Conservation (phyloP, 2,797 vertebrate species). For the Silurus lanzhouensis region DNA sequence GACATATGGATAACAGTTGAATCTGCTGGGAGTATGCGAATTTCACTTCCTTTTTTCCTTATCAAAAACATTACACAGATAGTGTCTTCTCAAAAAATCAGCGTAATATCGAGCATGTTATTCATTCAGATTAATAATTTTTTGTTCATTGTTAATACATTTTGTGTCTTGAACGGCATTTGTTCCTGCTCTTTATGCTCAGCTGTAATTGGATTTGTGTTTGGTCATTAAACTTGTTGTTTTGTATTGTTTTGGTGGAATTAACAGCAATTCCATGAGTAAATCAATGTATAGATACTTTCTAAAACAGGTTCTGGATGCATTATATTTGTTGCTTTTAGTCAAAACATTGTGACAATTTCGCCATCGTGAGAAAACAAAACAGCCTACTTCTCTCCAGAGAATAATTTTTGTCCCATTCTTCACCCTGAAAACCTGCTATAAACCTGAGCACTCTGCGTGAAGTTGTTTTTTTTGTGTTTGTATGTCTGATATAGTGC, state of each 20-base stretch:
- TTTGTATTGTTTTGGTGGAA: neutral
- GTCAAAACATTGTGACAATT: neutral
- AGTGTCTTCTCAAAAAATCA: neutral
- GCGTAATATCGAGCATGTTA: neutral
- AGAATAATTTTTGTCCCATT: constrained; percentile 23
- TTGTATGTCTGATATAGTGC: constrained; percentile 50
- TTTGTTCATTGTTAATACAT: neutral
- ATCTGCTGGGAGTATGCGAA: constrained; percentile 19
- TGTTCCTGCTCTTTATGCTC: neutral
- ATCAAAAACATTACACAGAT: neutral
- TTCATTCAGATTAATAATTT: neutral
- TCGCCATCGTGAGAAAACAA: constrained; percentile 19
- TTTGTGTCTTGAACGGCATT: neutral
- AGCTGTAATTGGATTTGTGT: neutral
- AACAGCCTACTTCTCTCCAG: constrained; percentile 10
- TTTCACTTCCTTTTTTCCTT: neutral
- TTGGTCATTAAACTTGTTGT: neutral
- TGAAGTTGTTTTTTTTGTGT: constrained; percentile 42
- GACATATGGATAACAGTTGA: constrained; percentile 7
- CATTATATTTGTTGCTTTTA: neutral
- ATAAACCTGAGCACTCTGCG: constrained; percentile 20
- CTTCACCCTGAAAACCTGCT: constrained; percentile 2
- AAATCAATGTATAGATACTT: neutral
- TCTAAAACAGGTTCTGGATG: neutral
- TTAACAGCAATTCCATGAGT: neutral